Evolutionary conservation across 2,113 vertebrate species (phyloP), one percentile per base, ranked within the genome.

Genomic region (Gadus chalcogrammus): DNA sequence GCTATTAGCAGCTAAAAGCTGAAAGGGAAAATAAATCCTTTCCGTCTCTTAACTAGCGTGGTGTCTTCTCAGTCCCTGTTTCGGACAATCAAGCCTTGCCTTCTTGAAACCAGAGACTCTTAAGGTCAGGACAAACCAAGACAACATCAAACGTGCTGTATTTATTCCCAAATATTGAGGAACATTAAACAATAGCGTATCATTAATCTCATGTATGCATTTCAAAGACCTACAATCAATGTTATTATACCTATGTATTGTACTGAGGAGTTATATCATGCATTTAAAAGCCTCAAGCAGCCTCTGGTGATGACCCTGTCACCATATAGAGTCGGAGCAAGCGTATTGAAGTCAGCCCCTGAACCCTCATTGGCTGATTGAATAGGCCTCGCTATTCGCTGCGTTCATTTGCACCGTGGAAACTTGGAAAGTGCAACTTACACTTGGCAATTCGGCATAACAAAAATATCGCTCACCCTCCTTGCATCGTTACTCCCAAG

Each of bases 71-170:
- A 65, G 24, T 74, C 64, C 73, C 77, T 76, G 80, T 83, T 85
- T 80, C 1, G 76, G 85, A 89, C 88, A 89, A 87, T 89, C 88
- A 87, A 22, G 69, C 68, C 31, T 68, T 13, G 74, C 72, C 78
- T 48, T 80, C 64, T 42, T 20, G 27, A 65, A 65, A 53, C 12
- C 24, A 16, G 65, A 76, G 67, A 38, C 31, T 2, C 42, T 17
- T 8, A 3, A 9, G 15, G 38, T 74, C 70, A 69, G 79, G 71
- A 78, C 55, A 15, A 55, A 27, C 13, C 58, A 65, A 27, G 17
- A 52, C 31, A 52, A 48, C 5, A 15, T 75, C 8, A 38, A 64
- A 71, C 65, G 79, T 65, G 78, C 74, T 82, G 69, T 85, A 85
- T 85, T 85, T 87, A 87, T 84, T 79, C 61, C 58, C 71, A 64